phyloP scores from a whole-genome alignment of 2,797 vertebrate genomes.

The Crocidura indochinensis region DNA sequence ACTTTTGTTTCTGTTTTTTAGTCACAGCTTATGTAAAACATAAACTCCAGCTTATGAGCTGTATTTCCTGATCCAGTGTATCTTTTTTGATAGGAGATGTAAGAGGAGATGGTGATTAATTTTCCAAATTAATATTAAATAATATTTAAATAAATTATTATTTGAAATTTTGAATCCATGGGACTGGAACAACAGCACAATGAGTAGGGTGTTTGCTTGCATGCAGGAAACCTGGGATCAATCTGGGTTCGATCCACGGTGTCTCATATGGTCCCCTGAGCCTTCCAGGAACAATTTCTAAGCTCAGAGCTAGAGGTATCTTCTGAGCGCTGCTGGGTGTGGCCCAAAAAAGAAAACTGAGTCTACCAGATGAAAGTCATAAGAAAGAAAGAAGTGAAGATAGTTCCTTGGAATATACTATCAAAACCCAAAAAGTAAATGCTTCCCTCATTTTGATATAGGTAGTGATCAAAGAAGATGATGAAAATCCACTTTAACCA shows the following conservation, averaged over 20 bases:
- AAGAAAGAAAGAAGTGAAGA: slow-evolving; percentile 42
- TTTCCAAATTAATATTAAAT: slow-evolving; percentile 1
- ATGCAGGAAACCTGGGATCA: too few species aligned
- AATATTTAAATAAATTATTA: slow-evolving; percentile 55
- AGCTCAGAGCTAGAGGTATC: too few species aligned
- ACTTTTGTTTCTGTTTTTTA: background rate
- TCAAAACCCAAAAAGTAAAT: slow-evolving; percentile 3
- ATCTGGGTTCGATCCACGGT: too few species aligned
- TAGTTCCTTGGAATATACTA: background rate
- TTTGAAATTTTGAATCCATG: slow-evolving; percentile 6
- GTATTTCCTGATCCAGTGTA: too few species aligned
- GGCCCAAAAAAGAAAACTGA: background rate
- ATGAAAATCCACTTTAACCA: slow-evolving; percentile 23
- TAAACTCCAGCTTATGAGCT: too few species aligned
- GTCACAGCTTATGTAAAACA: too few species aligned
- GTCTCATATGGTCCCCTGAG: too few species aligned
- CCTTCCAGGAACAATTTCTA: too few species aligned
- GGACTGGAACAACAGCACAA: too few species aligned
- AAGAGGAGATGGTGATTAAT: slow-evolving; percentile 8
- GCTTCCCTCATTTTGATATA: slow-evolving; percentile 1
- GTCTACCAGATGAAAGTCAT: slow-evolving; percentile 1
- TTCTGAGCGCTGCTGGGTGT: too few species aligned
- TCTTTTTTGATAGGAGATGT: too few species aligned
- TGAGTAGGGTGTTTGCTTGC: too few species aligned
- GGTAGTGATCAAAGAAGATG: background rate